Evolutionary conservation across 2,888 invertebrate species (phyloP), one percentile per base, ranked within the genome.

Genomic region (Silvanus unidentatus): DNA sequence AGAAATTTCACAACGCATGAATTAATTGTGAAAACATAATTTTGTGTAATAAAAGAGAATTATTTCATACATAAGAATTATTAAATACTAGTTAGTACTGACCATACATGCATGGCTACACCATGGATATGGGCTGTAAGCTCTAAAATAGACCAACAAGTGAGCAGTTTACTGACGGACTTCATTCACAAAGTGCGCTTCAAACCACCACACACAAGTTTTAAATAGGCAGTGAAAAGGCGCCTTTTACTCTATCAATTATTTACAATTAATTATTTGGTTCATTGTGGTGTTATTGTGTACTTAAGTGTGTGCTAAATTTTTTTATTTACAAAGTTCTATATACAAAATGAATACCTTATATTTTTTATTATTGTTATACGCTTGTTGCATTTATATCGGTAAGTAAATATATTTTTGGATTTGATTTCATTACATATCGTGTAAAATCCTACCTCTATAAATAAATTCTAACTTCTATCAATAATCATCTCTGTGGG

Each of bases 51-150:
- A 28, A 28, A 8, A 28, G 10, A 28, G n/a, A n/a, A n/a, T n/a
- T n/a, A n/a, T 32, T 32, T 22, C n/a, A 32, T 11, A 4, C 32
- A 32, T 32, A 32, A 32, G 32, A 32, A 11, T 32, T 32, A 32
- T 32, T 11, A 45, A 43, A 44, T 36, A 44, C 46, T 32, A 46
- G 44, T 43, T 48, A 44, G 44, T 49, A 44, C 42, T 55, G 55
- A 53, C 57, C 57, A 57, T 52, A 55, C 48, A 56, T 53, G 58
- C 55, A 54, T 48, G 52, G 54, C 51, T 58, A 48, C 48, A 51
- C 50, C 49, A 49, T 40, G 43, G 43, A 47, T 42, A 51, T 45
- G 53, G 55, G 55, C 55, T 53, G 48, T 52, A 49, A 50, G 52
- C 45, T 57, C 55, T 56, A 56, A 59, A 59, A 59, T 57, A 59